Evolutionary conservation across 2,797 vertebrate genomes (phyloP), one percentile per base, ranked within the genome.

Genomic region (Lagorchestes hirsutus): DNA sequence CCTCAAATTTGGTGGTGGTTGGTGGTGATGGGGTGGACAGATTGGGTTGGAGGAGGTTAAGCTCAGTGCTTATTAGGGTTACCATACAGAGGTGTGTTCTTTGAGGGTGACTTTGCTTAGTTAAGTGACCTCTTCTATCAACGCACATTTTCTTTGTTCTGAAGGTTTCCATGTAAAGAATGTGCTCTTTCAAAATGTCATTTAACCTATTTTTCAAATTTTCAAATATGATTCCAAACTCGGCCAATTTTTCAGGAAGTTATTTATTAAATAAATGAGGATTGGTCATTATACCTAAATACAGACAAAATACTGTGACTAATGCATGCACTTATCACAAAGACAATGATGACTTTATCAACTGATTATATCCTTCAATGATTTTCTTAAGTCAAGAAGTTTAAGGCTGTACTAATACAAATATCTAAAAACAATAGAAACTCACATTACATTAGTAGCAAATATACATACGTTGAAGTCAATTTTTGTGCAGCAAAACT

Each of bases 231-330:
- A 97, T 97, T 96, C 96, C 95, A 97, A 97, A 98, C 95, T 93
- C 92, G 98, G 96, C n/a, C 97, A 97, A 11, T 55, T 97, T 98
- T 97, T 91, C 95, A 98, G 96, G 98, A 98, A 98, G 97, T 96
- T 92, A 93, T 98, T 98, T 98, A 99, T 98, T 98, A 97, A 97
- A 97, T 96, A 97, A 96, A 96, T 55, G 92, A 98, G 96, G 97
- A 96, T 56, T 96, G 94, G 92, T 96, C 95, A 96, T 93, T 97
- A 98, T 96, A 97, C 55, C 67, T 97, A 97, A 97, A 98, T 96
- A 98, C 94, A 98, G 97, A 98, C 95, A 98, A 98, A 97, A 98
- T 97, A 98, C 95, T 92, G 94, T 96, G 96, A 98, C 95, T 95
- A 98, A 97, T 98, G 96, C 98, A 98, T 98, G 97, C 97, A 97